Evolutionary conservation across 2,113 vertebrate species (phyloP), one percentile per base, ranked within the genome.

Genomic region (Syrrhaptes paradoxus): DNA sequence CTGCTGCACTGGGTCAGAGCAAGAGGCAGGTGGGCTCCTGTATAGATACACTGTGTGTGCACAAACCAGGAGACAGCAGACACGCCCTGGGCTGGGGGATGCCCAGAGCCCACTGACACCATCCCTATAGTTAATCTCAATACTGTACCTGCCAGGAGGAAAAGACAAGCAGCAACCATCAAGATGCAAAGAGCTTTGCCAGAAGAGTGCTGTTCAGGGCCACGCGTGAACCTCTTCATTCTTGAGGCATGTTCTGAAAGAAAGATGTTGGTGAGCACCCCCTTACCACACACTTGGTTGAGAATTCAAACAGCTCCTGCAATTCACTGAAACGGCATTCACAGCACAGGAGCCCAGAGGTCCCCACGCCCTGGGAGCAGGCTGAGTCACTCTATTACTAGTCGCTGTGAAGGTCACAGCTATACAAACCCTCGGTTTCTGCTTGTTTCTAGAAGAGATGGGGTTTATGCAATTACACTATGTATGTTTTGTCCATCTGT

Each of bases 121-220:
- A 65, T 24, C 29, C 9, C 9, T 48, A 1, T 5, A 29, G 38
- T 68, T 76, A 57, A 76, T 24, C 32, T 63, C 24, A 32, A 61
- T 58, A 93, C 78, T 51, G 21, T 94, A 97, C 96, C 95, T 95
- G 91, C 49, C 46, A 80, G 63, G 32, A 94, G 58, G 75, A 90
- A 72, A n/a, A 92, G 58, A 38, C 0, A 4, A 72, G 75, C 58
- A 54, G 82, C 51, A 22, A 55, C 31, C 66, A 90, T 31, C 49
- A 78, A 21, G 71, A 57, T 48, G 52, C 28, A 45, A 61, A 96
- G 31, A 83, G 34, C 28, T 41, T 85, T 91, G 72, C 12, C 13
- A 46, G 72, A 58, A 54, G 38, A 71, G 26, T 2, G 26, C 4
- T 66, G 77, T 55, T 26, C 49, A 20, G 65, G 32, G 43, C n/a